phyloP scores from a whole-genome alignment of 2,797 vertebrate species.

The Lutjanus campechanus region DNA sequence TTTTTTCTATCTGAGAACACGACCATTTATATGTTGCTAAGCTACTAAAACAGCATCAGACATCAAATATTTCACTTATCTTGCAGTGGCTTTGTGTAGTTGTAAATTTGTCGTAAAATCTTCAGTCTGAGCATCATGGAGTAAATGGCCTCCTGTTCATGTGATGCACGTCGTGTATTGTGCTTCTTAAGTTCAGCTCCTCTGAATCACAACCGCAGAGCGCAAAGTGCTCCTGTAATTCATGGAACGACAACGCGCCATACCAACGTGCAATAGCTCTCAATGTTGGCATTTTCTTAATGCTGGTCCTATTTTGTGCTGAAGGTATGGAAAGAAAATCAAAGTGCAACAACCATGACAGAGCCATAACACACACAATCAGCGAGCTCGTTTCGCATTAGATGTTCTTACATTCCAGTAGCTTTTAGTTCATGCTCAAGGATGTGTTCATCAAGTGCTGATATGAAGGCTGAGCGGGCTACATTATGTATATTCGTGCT shows the following conservation, averaged over 20 bases:
- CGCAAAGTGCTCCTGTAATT: neutral
- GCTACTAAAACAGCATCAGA: neutral
- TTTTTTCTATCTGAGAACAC: neutral
- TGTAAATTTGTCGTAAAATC: neutral
- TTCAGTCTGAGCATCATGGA: neutral
- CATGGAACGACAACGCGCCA: neutral
- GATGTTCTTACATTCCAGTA: neutral
- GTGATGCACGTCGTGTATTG: neutral
- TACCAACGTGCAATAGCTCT: neutral
- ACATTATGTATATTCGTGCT: constrained; percentile 23
- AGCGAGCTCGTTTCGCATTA: neutral
- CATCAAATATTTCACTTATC: neutral
- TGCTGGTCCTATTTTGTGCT: no score
- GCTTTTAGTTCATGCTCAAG: constrained; percentile 18
- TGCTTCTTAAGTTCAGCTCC: neutral
- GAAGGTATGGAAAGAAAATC: neutral
- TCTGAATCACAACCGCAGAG: neutral
- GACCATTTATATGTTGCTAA: neutral
- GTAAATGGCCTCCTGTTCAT: neutral
- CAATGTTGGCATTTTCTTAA: neutral
- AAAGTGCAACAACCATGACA: neutral
- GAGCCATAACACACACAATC: neutral
- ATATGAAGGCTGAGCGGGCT: constrained; percentile 8
- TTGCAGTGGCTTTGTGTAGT: neutral
- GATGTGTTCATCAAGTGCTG: constrained; percentile 21